A percentile compares a stretch with the other conserved stretches of the same genome.
These are phyloP conservation scores for Urosaurus nigricauda DNA, from an alignment of 2,797 vertebrate species.

Conservation along the genomic window DNA sequence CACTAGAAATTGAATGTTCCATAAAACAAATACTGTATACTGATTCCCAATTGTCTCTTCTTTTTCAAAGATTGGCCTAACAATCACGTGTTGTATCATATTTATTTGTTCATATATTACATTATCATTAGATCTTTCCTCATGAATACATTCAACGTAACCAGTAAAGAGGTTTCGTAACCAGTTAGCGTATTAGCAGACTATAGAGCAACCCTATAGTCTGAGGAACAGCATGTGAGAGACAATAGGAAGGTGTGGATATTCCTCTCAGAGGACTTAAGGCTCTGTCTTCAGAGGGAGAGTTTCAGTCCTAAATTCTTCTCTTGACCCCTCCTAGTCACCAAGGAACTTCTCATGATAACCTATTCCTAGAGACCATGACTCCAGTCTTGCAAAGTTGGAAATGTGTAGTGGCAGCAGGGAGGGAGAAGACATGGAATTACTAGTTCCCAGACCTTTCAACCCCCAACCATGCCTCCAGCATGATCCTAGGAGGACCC, in stretches of 20 bases:
- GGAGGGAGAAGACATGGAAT: too few relatives aligned
- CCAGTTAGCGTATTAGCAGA: not conserved
- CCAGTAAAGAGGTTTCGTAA: not conserved
- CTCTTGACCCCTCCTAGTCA: too few relatives aligned
- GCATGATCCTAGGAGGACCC: too few relatives aligned
- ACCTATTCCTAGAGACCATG: too few relatives aligned
- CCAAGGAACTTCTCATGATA: too few relatives aligned
- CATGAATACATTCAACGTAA: not conserved
- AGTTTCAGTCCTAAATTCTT: too few relatives aligned
- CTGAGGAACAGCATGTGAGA: not conserved
- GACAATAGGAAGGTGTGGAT: not conserved
- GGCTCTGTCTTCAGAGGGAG: too few relatives aligned
- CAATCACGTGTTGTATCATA: not conserved
- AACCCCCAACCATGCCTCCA: too few relatives aligned
- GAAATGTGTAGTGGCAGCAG: too few relatives aligned
- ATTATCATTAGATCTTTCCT: not conserved
- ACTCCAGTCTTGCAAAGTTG: too few relatives aligned
- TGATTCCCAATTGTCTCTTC: too few relatives aligned
- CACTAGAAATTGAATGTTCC: not conserved
- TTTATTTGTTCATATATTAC: not conserved
- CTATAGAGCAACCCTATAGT: not conserved
- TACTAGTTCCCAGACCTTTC: too few relatives aligned
- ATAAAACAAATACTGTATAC: not conserved
- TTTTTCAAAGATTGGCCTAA: not conserved
- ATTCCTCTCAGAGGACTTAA: not conserved